phyloP scores from a whole-genome alignment of 2,797 vertebrate species.

The Sphenopsis melanotis region DNA sequence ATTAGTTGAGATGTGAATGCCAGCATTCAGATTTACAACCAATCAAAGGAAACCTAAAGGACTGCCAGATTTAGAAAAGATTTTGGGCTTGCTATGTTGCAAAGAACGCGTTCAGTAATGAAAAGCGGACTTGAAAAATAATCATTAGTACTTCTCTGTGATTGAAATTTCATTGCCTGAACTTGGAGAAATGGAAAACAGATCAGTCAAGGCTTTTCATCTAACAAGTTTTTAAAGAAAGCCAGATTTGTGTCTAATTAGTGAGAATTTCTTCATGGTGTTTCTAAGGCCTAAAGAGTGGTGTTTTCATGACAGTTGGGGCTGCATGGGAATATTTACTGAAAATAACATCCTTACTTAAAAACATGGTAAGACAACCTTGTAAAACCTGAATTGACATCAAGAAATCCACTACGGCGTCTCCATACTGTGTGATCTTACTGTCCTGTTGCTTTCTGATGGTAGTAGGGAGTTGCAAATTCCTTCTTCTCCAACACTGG shows the following conservation, averaged over 20 bases:
- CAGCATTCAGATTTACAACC: background rate
- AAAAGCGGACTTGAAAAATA: slow-evolving; percentile 43
- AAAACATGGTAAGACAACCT: background rate
- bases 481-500: background rate
- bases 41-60: background rate
- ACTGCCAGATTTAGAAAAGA: background rate
- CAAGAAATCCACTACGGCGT: background rate
- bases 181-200: slow-evolving; percentile 11
- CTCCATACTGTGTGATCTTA: background rate
- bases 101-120: slow-evolving; percentile 2
- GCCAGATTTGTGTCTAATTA: slow-evolving; percentile 17
- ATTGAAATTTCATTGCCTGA: slow-evolving; percentile 50
- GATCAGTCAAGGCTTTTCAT: slow-evolving; percentile 51
- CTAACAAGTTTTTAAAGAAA: slow-evolving; percentile 20
- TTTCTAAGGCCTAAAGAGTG: background rate
- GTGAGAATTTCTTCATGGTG: background rate
- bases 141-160: slow-evolving; percentile 43
- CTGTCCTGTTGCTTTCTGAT: background rate
- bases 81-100: background rate
- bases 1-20: background rate
- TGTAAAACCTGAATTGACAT: background rate
- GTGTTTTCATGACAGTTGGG: background rate
- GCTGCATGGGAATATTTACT: background rate
- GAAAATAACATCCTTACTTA: background rate
- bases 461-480: background rate